Base-by-base conservation (phyloP, 1,140 invertebrate genomes). In the Achroia grisella region DNA sequence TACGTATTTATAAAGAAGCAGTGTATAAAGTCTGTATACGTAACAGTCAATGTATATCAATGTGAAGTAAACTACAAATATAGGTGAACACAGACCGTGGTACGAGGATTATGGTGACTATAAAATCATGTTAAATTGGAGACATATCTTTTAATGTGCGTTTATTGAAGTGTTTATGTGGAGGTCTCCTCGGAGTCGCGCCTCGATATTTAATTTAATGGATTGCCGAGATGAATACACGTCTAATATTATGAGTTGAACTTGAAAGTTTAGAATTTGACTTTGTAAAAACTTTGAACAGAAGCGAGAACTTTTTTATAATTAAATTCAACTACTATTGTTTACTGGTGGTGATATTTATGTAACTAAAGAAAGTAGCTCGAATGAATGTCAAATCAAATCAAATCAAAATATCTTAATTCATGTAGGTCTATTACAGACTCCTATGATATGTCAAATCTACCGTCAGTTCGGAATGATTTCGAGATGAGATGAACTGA, bases 41-140 rank as follows among this genome's bases (percentile, higher is more conserved):
- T 17, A 37, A 37, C 12, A 15, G 2, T 37, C 60, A 32, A 50
- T 59, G 56, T 46, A 57, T 41, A 10, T 1, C n/a, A 17, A 10
- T 15, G 13, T 23, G 17, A 37, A 37, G 10, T 37, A 1, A 17
- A n/a, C 4, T 8, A 8, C 33, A 10, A 10, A 17, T 17, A 13
- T 4, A 35, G 10, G n/a, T 15, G 15, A 15, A 15, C 29, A n/a
- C 12, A 8, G 1, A 23, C 12, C 12, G 37, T 51, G 37, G 46
- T 52, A 43, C 41, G 56, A 43, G 56, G 59, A 65, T 75, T 76
- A 76, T 68, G 60, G 66, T 69, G 60, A 63, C 66, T 64, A 72
- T 78, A 76, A 79, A 76, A 76, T 72, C 56, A 52, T 71, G 66
- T 79, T 74, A 74, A 76, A 79, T 76, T 76, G 62, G 66, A 70